Percentiles rank a stretch among this genome's conserved stretches.
Evolutionary conservation across 1,140 invertebrate genomes (phyloP).

Genomic region (Triops longicaudatus): DNA sequence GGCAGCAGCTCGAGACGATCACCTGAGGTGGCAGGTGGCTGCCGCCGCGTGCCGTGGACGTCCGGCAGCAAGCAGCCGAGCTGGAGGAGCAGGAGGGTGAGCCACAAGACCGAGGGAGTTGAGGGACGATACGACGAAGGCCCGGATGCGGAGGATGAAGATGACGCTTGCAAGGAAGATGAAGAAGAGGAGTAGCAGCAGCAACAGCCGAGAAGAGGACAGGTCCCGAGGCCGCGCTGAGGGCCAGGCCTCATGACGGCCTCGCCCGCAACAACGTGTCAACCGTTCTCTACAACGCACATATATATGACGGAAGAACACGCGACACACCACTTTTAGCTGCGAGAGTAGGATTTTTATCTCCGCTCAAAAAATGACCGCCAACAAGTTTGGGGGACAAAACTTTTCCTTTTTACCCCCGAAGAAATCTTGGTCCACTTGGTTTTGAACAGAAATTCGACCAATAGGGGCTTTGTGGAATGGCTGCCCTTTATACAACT

Average conservation of each 20-base stretch:
- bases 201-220: conserved; percentile 22
- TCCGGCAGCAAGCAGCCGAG: background rate
- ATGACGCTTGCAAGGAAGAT: background rate
- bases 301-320: conserved; percentile 8
- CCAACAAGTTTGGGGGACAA: background rate
- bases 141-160: background rate
- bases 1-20: conserved; percentile 5
- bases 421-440: no score
- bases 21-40: background rate
- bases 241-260: conserved; percentile 29
- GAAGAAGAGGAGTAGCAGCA: conserved; percentile 13
- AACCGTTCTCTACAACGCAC: conserved; percentile 2
- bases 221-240: conserved; percentile 28
- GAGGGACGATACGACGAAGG: background rate
- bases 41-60: conserved; percentile 16
- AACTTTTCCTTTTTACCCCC: no score
- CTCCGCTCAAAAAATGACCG: background rate
- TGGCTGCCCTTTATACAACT: background rate
- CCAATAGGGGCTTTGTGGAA: no score
- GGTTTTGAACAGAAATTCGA: no score
- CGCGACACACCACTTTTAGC: background rate
- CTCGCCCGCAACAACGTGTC: conserved; percentile 25
- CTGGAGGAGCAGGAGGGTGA: conserved; percentile 7
- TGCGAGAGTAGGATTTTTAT: background rate
- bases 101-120: conserved; percentile 17